A percentile compares a stretch with the other conserved stretches of the same genome.
Conservation (phyloP, 1,140 invertebrate species). For the Triops longicaudatus region DNA sequence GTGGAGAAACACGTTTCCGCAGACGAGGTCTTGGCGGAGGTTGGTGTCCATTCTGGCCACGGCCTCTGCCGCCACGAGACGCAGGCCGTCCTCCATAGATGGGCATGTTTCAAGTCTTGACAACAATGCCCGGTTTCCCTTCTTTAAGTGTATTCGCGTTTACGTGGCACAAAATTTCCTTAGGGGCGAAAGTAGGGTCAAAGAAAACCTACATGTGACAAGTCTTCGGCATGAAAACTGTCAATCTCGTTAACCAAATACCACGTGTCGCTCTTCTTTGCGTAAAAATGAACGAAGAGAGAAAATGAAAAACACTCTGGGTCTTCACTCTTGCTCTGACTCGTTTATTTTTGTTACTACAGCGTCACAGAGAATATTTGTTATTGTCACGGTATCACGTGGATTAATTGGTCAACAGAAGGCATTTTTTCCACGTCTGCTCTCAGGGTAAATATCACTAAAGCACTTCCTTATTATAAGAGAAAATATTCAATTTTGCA, state of each 20-base stretch:
- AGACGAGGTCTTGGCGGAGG: neutral
- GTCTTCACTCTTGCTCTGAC: neutral
- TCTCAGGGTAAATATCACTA: no score
- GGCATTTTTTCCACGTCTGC: no score
- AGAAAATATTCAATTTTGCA: no score
- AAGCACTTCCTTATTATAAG: no score
- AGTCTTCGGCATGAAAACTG: neutral
- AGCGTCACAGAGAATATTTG: neutral
- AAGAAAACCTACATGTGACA: neutral
- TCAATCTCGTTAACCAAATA: constrained; percentile 9
- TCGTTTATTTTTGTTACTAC: neutral
- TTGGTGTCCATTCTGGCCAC: constrained; percentile 2
- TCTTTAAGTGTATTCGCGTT: neutral
- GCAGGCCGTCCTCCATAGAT: neutral
- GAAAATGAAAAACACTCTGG: neutral
- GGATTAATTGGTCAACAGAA: no score
- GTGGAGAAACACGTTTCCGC: neutral
- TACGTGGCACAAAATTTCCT: neutral
- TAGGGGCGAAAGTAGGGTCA: neutral
- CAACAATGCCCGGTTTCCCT: neutral
- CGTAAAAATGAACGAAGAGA: neutral
- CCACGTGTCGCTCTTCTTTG: neutral
- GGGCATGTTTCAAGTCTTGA: neutral
- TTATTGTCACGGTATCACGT: neutral
- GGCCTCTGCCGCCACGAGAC: neutral